Evolutionary conservation across 2,797 vertebrate species (phyloP).

Genomic region (Garrulus glandarius): DNA sequence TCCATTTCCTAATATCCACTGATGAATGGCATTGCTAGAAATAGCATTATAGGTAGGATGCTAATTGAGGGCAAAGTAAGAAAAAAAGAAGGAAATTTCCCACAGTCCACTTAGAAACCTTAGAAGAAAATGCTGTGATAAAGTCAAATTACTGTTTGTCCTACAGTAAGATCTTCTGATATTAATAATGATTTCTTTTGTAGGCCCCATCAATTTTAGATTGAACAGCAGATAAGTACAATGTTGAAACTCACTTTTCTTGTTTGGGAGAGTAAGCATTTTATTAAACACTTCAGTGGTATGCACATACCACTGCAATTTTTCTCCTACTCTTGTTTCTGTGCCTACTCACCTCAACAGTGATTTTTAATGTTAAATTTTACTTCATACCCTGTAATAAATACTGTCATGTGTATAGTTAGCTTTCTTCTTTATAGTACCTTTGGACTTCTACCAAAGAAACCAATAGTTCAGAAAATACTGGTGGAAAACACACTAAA

Average conservation of each 20-base stretch:
- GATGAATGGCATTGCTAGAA: not conserved
- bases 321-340: not conserved
- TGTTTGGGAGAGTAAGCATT: conserved; percentile 1
- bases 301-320: not conserved
- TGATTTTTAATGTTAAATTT: not conserved
- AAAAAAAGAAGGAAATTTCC: conserved; percentile 41
- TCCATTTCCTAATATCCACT: not conserved
- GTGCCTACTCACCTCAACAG: not conserved
- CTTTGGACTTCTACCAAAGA: not conserved
- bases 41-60: not conserved
- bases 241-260: conserved; percentile 52
- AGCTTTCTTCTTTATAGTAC: not conserved
- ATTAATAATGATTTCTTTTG: conserved; percentile 47
- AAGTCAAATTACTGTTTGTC: conserved; percentile 43
- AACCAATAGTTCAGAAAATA: not conserved
- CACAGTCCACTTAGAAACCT: conserved; percentile 17
- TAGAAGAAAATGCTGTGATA: conserved; percentile 33
- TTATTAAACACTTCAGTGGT: conserved; percentile 27
- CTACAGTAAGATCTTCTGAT: conserved; percentile 25
- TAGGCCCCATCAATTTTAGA: conserved; percentile 13
- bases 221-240: conserved; percentile 36
- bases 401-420: not conserved
- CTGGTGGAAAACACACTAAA: not conserved
- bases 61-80: not conserved
- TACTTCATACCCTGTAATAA: not conserved